Evolutionary conservation across 1,140 invertebrate genomes (phyloP), one percentile per base, ranked within the genome.

Genomic region (Stegodyphus dumicola): DNA sequence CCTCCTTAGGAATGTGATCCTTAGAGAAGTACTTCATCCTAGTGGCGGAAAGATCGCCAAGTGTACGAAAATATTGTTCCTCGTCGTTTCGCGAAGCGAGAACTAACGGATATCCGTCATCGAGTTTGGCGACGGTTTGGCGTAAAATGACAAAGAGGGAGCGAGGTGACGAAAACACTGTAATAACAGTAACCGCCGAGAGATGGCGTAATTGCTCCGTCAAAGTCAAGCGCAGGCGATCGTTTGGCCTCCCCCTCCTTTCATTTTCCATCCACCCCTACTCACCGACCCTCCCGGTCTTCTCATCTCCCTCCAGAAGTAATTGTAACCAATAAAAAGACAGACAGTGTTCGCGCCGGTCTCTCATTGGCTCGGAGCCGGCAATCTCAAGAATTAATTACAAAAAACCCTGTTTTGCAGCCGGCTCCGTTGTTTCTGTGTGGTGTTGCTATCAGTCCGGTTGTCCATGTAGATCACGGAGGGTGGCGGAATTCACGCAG

Each of bases 241-340:
- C 71, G 70, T 56, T 83, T 75, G 69, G 51, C 60, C 80, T 75
- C 66, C 78, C 80, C 80, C 80, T 75, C 71, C 77, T 60, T 79
- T 17, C 77, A 79, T 79, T 79, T 79, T 71, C 52, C 77, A 13
- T 71, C 66, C 70, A 10, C 80, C 71, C 80, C 71, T 54, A 7
- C 71, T 74, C 71, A 11, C 48, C 49, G 9, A 10, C 56, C 76
- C 33, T 69, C 10, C 69, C 78, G 53, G 48, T 33, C 48, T 51
- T 74, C 71, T 56, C 52, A 49, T 74, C 71, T 54, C 52, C 51
- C 71, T 75, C 71, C 60, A 60, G 80, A 83, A 83, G 80, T 83
- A 83, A 83, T 83, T 83, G 80, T 83, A 83, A 83, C 80, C 80
- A 83, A 83, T 83, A 83, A 83, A 83, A 83, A 83, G 80, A 75